phyloP scores from a whole-genome alignment of 2,113 vertebrate species.

The Sylvia atricapilla region DNA sequence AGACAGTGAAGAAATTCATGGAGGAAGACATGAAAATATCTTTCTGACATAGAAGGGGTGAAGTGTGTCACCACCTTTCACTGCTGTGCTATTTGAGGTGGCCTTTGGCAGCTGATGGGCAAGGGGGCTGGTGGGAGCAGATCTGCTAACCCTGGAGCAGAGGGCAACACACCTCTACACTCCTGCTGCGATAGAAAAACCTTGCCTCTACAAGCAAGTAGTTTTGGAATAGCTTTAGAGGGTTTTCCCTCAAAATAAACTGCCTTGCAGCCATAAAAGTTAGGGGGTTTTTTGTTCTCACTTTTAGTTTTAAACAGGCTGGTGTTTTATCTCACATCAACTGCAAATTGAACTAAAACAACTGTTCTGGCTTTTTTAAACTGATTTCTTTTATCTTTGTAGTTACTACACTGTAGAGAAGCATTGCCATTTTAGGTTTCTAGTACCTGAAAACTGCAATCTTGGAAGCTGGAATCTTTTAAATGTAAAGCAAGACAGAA shows the following conservation, averaged over 20 bases:
- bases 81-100: not conserved
- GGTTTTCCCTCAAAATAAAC: slow-evolving; percentile 14
- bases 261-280: slow-evolving; percentile 39
- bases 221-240: slow-evolving; percentile 49
- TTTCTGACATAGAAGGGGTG: not conserved
- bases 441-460: not conserved
- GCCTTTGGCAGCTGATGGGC: not conserved
- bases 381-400: slow-evolving; percentile 30
- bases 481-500: slow-evolving; percentile 6
- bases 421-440: not conserved
- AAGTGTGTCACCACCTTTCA: not conserved
- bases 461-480: not conserved
- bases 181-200: not conserved
- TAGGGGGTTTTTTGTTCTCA: not conserved
- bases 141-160: not conserved
- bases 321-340: slow-evolving; percentile 22
- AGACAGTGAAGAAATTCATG: not conserved
- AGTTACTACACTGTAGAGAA: not conserved
- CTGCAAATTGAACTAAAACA: slow-evolving; percentile 12
- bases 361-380: not conserved
- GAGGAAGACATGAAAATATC: not conserved
- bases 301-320: not conserved
- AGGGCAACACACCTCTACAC: not conserved
- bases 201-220: slow-evolving; percentile 28
- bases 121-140: not conserved